Evolutionary conservation across 2,113 vertebrate species (phyloP).

Genomic region (Rhinoderma darwinii): DNA sequence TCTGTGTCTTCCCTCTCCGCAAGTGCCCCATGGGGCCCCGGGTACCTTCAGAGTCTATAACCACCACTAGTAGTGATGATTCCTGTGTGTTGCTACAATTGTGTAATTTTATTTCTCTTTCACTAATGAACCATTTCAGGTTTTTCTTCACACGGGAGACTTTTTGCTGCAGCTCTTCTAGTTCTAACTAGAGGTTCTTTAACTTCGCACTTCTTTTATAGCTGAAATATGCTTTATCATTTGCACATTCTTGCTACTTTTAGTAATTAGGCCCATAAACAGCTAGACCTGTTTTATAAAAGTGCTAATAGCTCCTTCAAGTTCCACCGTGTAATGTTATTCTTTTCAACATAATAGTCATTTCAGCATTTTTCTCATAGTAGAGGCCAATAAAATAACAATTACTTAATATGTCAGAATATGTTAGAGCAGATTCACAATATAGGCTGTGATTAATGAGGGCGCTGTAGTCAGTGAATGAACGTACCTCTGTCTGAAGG

Average conservation of each 20-base stretch:
- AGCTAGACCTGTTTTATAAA: not conserved
- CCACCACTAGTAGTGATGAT: not conserved
- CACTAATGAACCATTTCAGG: too few species aligned
- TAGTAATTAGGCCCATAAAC: slow-evolving; percentile 26
- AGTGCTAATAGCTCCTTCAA: slow-evolving; percentile 42
- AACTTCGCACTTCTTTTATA: not conserved
- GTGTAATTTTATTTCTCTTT: not conserved
- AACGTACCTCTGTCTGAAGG: slow-evolving; percentile 95
- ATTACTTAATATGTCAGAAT: slow-evolving; percentile 50
- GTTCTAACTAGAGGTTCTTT: not conserved
- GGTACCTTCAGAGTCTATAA: too few species aligned
- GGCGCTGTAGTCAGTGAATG: slow-evolving; percentile 14
- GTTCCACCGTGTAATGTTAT: slow-evolving; percentile 44
- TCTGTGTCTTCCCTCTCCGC: too few species aligned
- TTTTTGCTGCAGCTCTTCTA: not conserved
- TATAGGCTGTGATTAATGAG: slow-evolving; percentile 42
- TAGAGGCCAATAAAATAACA: slow-evolving; percentile 36
- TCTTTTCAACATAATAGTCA: slow-evolving; percentile 33
- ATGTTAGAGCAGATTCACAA: slow-evolving; percentile 29
- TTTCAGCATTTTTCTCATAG: slow-evolving; percentile 41
- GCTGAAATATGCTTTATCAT: slow-evolving; percentile 21
- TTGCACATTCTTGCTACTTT: slow-evolving; percentile 26
- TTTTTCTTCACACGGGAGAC: not conserved
- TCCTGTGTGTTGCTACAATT: not conserved
- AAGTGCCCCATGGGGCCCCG: too few species aligned